These are phyloP conservation scores for Alloscopus bannaensis DNA, from an alignment of 2,888 invertebrate genomes.

Conservation along the genomic window DNA sequence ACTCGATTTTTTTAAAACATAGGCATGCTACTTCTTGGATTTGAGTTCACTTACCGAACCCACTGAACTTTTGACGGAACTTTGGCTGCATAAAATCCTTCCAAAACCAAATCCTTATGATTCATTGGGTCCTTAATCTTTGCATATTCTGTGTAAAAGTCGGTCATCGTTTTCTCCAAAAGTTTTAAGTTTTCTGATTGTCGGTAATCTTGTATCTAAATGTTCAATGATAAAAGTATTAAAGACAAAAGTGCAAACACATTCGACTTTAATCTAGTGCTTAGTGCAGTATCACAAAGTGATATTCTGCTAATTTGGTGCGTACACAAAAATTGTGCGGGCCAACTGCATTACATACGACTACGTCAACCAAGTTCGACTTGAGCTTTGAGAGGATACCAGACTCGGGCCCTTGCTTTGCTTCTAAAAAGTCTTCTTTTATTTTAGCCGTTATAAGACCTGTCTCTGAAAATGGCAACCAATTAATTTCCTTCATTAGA, in stretches of 20 bases:
- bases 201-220: conserved; percentile 64
- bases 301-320: too few relatives aligned
- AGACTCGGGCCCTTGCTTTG: conserved; percentile 47
- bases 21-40: too few relatives aligned
- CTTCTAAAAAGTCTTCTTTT: conserved; percentile 60
- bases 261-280: background rate
- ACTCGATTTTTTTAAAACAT: too few relatives aligned
- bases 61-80: conserved; percentile 51
- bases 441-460: conserved; percentile 46
- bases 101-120: conserved; percentile 54
- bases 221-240: background rate
- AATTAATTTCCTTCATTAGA: background rate
- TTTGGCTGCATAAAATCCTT: conserved; percentile 64
- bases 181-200: conserved; percentile 62
- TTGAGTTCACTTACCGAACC: conserved; percentile 53
- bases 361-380: conserved; percentile 63
- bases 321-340: conserved; percentile 67
- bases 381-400: conserved; percentile 57
- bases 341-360: conserved; percentile 65
- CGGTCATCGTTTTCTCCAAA: conserved; percentile 65
- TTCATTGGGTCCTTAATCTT: conserved; percentile 53
- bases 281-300: background rate
- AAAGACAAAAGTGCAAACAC: conserved; percentile 3
- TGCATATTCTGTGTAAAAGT: conserved; percentile 64
- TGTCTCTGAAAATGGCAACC: background rate